Evolutionary conservation across 2,888 invertebrate genomes (phyloP).

Genomic region (Andrena trimmerana): DNA sequence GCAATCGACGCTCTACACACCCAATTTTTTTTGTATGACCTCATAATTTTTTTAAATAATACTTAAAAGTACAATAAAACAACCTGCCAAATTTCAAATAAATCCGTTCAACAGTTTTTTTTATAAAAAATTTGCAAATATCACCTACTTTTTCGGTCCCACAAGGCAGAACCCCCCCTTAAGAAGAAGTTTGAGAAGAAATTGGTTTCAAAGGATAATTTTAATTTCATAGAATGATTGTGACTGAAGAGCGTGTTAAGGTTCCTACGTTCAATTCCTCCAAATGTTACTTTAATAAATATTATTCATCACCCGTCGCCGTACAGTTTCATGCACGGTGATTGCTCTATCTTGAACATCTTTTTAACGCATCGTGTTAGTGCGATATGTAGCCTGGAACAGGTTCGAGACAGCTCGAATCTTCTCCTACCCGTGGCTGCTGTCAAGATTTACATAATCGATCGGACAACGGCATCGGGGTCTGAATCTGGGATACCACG

Average conservation of each 20-base stretch:
- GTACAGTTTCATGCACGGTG: neutral
- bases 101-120: no score
- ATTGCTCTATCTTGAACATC: conserved; percentile 8
- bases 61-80: no score
- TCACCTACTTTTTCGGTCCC: no score
- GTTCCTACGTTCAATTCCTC: neutral
- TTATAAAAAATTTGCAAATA: no score
- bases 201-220: no score
- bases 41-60: no score
- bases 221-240: neutral
- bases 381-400: neutral
- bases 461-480: conserved; percentile 49
- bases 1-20: no score
- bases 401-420: conserved; percentile 17
- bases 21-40: no score
- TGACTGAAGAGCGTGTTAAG: no score
- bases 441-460: conserved; percentile 70
- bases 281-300: neutral
- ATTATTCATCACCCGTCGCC: neutral
- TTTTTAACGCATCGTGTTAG: conserved; percentile 1
- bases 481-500: neutral
- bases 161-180: no score
- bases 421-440: conserved; percentile 3
- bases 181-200: no score
- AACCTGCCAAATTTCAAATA: no score